Base-by-base conservation (phyloP, 2,113 vertebrate species). In the Brachionichthys hirsutus region DNA sequence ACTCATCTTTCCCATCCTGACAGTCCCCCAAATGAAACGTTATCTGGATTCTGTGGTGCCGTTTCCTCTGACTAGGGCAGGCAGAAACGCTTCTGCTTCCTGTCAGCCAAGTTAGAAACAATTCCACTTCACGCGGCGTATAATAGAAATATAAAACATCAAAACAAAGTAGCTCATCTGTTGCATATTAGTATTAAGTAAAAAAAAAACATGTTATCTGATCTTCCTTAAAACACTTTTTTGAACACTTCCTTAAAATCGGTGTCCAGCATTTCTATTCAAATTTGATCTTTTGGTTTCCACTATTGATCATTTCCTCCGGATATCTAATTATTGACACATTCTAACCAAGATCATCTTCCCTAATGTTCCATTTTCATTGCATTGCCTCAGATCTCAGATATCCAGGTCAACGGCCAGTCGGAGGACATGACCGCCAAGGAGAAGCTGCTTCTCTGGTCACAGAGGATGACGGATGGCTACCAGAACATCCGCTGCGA, bases 371-470 rank as follows among this genome's bases (percentile, higher is more conserved):
- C 4, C 9, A 11, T 41, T 3, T 20, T 0, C 54, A 0, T n/a
- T 9, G 9, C 12, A 2, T 30, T 15, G 3, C 35, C 51, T 36
- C 84, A 98, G 97, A 98, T 98, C 89, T 98, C 97, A 0, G 97
- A 98, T 73, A 98, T 98, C 85, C 96, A 98, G 92, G 89, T 98
- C 76, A 93, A 89, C 0, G 97, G 97, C 18, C 97, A 97, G 88
- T 98, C 97, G 0, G 96, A 98, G 52, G 95, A 98, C 88, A 98
- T 98, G 97, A 93, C 95, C 0, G 97, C 96, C 68, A 98, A 98
- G 78, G 97, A 98, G 92, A 98, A 95, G 90, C 91, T 98, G 85
- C 92, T 98, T 62, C 91, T 97, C 12, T 98, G 97, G 97, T 96
- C 97, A 0, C 94, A 98, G 92, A 92, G 94, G 49, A 95, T 96